Base-by-base conservation (phyloP, 2,797 vertebrate genomes). In the Gorsachius magnificus region DNA sequence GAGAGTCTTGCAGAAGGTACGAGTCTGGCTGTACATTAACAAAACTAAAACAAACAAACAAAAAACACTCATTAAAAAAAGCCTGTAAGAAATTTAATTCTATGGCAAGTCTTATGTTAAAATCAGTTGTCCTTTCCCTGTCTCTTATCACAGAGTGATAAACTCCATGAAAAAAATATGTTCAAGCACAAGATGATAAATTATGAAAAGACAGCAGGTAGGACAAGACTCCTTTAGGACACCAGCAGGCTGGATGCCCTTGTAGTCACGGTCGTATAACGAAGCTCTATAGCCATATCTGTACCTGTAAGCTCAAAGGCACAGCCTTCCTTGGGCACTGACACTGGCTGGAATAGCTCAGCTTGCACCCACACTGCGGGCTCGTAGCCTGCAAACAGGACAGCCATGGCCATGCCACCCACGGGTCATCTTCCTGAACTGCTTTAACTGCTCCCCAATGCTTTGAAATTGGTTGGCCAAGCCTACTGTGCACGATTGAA, bases 211-310 rank as follows among this genome's bases (percentile, higher is more conserved):
- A 12, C 1, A 48, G 22, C 29, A 45, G 7, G 10, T 15, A 86
- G n/a, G 60, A 68, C 2, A 26, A 84, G 46, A 69, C 5, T 35
- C 25, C 4, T 72, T 72, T 11, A 57, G 22, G 51, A 48, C 24
- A 29, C 13, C 4, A 15, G 28, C 7, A 80, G 17, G 25, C 17
- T 51, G 58, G 26, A 45, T 38, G 6, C 3, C 25, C 9, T 91
- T 4, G 0, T 7, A 21, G 12, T 12, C 21, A 4, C 0, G 0
- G 12, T 10, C 4, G 3, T 22, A 11, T 4, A 56, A 24, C 2
- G 8, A 82, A 38, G 13, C 10, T 77, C 28, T 28, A 18, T 1
- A 58, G 38, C 13, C 46, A 19, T 14, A 60, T 11, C 16, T 36
- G 26, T 17, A 41, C 0, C 1, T 31, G 74, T 35, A 50, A 76